phyloP scores from a whole-genome alignment of 2,113 vertebrate species.

The Cryptomyrus ogoouensis region DNA sequence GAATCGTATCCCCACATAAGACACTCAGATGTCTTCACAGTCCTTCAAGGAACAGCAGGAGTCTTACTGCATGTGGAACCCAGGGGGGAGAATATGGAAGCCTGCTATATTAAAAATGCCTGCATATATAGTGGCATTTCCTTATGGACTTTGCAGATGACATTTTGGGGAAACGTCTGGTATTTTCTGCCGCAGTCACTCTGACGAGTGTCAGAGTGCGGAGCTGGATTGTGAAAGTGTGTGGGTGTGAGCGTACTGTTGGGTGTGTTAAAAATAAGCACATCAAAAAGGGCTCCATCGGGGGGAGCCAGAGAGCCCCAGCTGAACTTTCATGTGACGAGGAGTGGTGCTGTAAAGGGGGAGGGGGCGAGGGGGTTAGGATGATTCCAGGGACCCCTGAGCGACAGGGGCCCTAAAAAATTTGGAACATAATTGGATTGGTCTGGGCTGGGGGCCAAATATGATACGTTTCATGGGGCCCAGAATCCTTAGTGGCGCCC shows the following conservation, averaged over 20 bases:
- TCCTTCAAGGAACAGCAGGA: neutral
- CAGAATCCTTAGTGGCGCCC: neutral
- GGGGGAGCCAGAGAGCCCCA: neutral
- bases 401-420: neutral
- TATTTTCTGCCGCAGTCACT: neutral
- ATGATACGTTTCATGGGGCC: neutral
- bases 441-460: neutral
- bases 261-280: neutral
- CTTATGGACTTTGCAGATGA: neutral
- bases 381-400: neutral
- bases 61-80: neutral
- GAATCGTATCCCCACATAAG: neutral
- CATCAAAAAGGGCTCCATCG: neutral
- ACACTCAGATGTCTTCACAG: neutral
- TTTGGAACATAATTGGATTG: neutral
- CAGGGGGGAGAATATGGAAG: neutral
- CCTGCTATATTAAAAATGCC: neutral
- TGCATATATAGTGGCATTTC: conserved; percentile 10
- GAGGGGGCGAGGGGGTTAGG: neutral
- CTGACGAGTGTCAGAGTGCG: neutral
- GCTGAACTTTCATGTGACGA: neutral
- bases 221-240: neutral
- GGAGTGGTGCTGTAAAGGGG: neutral
- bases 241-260: neutral
- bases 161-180: neutral